These are phyloP conservation scores for Bradypodion ventrale DNA, from an alignment of 2,797 vertebrate genomes.

Conservation along the genomic window DNA sequence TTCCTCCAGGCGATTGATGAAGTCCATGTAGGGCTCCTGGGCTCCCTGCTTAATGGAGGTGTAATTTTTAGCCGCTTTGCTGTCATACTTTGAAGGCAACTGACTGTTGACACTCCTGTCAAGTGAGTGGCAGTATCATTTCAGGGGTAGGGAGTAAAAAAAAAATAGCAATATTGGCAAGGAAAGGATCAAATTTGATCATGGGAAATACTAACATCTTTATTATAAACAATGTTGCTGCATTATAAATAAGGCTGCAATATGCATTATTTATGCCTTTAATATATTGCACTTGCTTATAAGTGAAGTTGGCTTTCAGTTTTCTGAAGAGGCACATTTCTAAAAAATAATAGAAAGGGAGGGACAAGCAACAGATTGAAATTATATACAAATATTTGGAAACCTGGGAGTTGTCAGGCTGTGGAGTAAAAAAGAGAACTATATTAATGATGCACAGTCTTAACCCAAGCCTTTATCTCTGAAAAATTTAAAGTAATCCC, in stretches of 20 bases:
- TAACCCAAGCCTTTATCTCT: slow-evolving; percentile 22
- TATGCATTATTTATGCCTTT: slow-evolving; percentile 82
- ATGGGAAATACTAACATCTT: slow-evolving; percentile 67
- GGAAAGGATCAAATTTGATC: slow-evolving; percentile 70
- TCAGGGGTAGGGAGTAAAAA: slow-evolving; percentile 19
- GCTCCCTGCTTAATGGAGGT: no score
- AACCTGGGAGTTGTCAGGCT: slow-evolving; percentile 41
- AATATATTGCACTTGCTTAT: slow-evolving; percentile 76
- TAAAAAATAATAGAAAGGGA: slow-evolving; percentile 31
- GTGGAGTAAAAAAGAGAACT: slow-evolving; percentile 11
- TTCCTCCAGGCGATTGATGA: no score
- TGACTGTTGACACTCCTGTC: not conserved
- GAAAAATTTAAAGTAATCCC: slow-evolving; percentile 48
- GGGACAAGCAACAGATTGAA: slow-evolving; percentile 33
- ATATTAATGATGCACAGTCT: not conserved
- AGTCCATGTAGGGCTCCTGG: no score
- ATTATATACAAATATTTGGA: slow-evolving; percentile 10
- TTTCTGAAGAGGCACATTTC: slow-evolving; percentile 67
- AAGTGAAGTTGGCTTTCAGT: slow-evolving; percentile 70
- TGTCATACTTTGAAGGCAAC: no score
- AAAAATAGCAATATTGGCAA: slow-evolving; percentile 40
- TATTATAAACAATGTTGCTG: slow-evolving; percentile 72
- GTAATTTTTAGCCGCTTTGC: no score
- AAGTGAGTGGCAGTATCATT: slow-evolving; percentile 7
- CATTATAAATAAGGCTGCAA: slow-evolving; percentile 78